A percentile compares a stretch with the other conserved stretches of the same genome.
These are phyloP conservation scores for Chanos chanos DNA, from an alignment of 2,797 vertebrate species.

Conservation along the genomic window DNA sequence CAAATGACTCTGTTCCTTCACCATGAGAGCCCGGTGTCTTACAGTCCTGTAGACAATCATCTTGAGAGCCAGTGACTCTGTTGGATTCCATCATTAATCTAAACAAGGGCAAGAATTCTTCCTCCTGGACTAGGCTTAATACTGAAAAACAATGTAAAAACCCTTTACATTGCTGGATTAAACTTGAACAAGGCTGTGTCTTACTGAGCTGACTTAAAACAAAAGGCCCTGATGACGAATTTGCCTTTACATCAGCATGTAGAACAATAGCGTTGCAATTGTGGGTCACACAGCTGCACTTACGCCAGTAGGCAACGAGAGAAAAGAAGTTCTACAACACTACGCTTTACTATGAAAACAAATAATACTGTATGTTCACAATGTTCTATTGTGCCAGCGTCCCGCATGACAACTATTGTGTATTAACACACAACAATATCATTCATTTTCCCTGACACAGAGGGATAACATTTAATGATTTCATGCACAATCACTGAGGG, in stretches of 20 bases:
- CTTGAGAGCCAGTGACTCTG: slow-evolving; percentile 63
- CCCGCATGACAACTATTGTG: slow-evolving; percentile 53
- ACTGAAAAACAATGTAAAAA: slow-evolving; percentile 19
- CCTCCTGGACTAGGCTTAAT: background rate
- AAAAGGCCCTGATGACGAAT: slow-evolving; percentile 3
- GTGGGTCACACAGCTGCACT: slow-evolving; percentile 49
- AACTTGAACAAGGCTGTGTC: background rate
- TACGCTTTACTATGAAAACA: slow-evolving; percentile 63
- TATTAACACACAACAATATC: slow-evolving; percentile 20
- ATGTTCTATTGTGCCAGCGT: slow-evolving; percentile 60
- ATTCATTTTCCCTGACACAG: slow-evolving; percentile 14
- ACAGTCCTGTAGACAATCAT: slow-evolving; percentile 63
- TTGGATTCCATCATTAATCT: slow-evolving; percentile 75
- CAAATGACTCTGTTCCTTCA: slow-evolving; percentile 73
- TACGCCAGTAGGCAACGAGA: slow-evolving; percentile 2
- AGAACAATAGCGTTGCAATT: slow-evolving; percentile 25
- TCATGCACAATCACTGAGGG: no score
- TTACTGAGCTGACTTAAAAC: slow-evolving; percentile 1
- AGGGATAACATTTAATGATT: slow-evolving; percentile 44
- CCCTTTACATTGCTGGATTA: background rate
- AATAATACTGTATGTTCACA: slow-evolving; percentile 62
- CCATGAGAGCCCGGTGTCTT: slow-evolving; percentile 50
- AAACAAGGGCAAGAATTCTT: slow-evolving; percentile 24
- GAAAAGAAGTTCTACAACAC: slow-evolving; percentile 42
- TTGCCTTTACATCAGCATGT: slow-evolving; percentile 22